Base-by-base conservation (phyloP, 2,888 invertebrate species). In the Gastracanthus pulcherrimus region DNA sequence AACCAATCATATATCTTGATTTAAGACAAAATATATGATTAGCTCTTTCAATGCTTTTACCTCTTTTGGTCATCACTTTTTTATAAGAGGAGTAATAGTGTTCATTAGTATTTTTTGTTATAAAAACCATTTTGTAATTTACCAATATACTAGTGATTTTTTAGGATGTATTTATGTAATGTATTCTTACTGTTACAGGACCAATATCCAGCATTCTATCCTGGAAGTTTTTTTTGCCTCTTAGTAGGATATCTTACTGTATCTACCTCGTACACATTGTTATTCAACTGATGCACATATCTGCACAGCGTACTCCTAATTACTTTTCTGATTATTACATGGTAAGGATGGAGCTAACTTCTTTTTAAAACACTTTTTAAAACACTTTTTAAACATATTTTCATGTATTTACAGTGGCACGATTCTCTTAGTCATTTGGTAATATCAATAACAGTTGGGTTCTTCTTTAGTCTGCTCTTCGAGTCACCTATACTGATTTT, bases 221-320 rank as follows among this genome's bases (percentile, higher is more conserved):
- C 9, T 81, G 79, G 11, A 81, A 86, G 31, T 74, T 85, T 2
- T 87, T 86, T 31, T 5, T 83, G 26, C 88, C 88, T 6, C 66
- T 88, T 0, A 85, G 86, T 77, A 85, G 86, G 81, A 71, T 88
- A 58, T 86, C 87, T 3, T 88, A 87, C 26, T 84, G 84, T 31
- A 51, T 85, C n/a, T 88, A 88, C 51, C 76, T 88, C 29, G 82
- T 87, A 7, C 88, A 88, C 70, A 72, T 85, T 31, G 29, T 82
- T 0, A 11, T 87, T 34, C 83, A 86, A 81, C 0, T 66, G 29
- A 80, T 83, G 55, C 82, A 81, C 75, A 11, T 62, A 5, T 67
- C 66, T 71, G 13, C 78, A 0, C 0, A 19, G 0, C 81, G 86
- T 69, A 74, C 64, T 31, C 34, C 85, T 0, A 13, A 7, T 16